Evolutionary conservation across 2,888 invertebrate genomes (phyloP).

Genomic region (Stenichneumon culpator): DNA sequence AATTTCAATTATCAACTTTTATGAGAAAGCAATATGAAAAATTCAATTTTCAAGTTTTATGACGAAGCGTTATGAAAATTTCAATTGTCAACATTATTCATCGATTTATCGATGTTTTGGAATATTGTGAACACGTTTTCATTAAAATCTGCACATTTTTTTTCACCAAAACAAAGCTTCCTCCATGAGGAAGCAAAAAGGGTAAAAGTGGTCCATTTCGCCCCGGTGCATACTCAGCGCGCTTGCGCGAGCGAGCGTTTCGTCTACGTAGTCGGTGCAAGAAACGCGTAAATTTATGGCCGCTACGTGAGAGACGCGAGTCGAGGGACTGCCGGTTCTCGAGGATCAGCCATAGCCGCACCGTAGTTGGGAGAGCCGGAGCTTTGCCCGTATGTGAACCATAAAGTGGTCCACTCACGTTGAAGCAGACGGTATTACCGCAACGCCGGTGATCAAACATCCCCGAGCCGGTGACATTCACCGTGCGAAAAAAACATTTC

Average conservation of each 20-base stretch:
- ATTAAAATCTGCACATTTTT: too few species aligned
- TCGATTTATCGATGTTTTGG: too few species aligned
- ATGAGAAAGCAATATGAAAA: too few species aligned
- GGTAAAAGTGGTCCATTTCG: neutral
- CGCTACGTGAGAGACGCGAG: constrained; percentile 64
- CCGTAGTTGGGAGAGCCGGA: neutral
- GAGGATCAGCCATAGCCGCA: constrained; percentile 43
- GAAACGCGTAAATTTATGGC: constrained; percentile 70
- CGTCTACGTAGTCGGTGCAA: constrained; percentile 57
- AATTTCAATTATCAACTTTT: too few species aligned
- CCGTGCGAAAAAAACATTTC: neutral
- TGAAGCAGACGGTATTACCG: neutral
- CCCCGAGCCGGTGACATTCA: neutral
- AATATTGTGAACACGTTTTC: too few species aligned
- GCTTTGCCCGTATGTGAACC: neutral
- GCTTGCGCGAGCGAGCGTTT: neutral
- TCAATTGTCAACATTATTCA: too few species aligned
- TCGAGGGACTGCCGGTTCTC: constrained; percentile 29
- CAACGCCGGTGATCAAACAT: neutral
- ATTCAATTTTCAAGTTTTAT: too few species aligned
- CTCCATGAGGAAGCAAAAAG: too few species aligned
- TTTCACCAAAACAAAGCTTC: too few species aligned
- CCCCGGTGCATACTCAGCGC: neutral
- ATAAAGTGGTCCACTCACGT: neutral
- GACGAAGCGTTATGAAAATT: too few species aligned